Evolutionary conservation across 1,140 invertebrate genomes (phyloP), one percentile per base, ranked within the genome.

Genomic region (Marisa cornuarietis): DNA sequence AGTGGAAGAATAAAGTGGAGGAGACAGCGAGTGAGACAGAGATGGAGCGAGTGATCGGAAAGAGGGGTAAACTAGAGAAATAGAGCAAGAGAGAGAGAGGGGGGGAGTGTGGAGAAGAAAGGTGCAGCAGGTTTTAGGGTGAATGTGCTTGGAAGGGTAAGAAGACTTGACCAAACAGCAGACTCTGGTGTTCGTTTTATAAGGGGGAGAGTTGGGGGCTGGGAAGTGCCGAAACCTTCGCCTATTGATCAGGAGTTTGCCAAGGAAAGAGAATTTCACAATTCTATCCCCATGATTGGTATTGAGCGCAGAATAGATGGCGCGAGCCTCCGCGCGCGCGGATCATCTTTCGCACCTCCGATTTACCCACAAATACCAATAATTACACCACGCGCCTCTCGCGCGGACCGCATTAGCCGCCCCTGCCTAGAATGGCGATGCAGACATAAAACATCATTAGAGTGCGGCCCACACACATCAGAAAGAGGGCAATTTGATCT

Each of bases 371-470:
- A 62, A 74, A 74, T 54, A 74, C 72, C 72, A 74, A 74, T 74
- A 74, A 74, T 74, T 74, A 74, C 72, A 61, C 72, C 62, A 54
- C 58, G 52, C 62, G 72, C 72, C 65, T 74, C 72, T 74, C 54
- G 54, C 72, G 18, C 24, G 54, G 72, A 20, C 71, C n/a, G 72
- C 72, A 74, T 74, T 74, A 74, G 72, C n/a, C 49, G 42, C 26
- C 24, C 16, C 52, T 74, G 72, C 51, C n/a, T 61, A 54, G 72
- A 74, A 74, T 74, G 62, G 54, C 8, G 72, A 74, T 74, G 72
- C 72, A 26, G 72, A 74, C 72, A 74, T 74, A 74, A 74, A 74
- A 74, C 54, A 31, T 74, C 72, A 74, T 74, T 74, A 74, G 72
- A 74, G 62, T 61, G 54, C 65, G 52, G 54, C 52, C 20, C 24